Evolutionary conservation across 2,113 vertebrate species (phyloP).

Genomic region (Stegastes partitus): DNA sequence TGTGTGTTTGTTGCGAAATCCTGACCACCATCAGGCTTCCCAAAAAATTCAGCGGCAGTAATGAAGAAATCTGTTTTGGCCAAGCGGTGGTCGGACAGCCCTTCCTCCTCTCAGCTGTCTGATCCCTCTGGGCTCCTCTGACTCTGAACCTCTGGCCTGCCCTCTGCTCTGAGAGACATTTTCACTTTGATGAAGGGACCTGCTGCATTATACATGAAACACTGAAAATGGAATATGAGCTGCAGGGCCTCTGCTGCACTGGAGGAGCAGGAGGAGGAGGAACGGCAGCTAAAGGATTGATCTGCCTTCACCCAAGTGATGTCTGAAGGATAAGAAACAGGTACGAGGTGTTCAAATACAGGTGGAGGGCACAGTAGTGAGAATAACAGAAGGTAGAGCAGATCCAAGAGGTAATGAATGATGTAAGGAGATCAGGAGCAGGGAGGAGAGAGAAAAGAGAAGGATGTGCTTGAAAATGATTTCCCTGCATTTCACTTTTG

Average conservation of each 20-base stretch:
- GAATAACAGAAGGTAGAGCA: neutral
- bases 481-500: no score
- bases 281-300: constrained; percentile 22
- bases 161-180: constrained; percentile 40
- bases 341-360: neutral
- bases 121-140: constrained; percentile 21
- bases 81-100: neutral
- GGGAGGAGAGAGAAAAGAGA: neutral
- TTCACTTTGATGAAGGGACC: constrained; percentile 58
- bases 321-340: constrained; percentile 8
- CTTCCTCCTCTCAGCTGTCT: neutral
- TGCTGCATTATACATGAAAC: constrained; percentile 69
- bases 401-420: neutral
- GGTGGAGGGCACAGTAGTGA: neutral
- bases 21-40: no score
- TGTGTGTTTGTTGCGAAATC: no score
- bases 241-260: constrained; percentile 13
- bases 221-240: constrained; percentile 40
- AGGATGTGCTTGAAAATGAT: no score
- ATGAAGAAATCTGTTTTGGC: constrained; percentile 10
- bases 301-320: neutral
- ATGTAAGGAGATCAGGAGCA: constrained; percentile 1
- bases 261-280: constrained; percentile 6
- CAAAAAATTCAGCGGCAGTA: neutral
- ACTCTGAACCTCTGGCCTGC: constrained; percentile 33